Conservation (phyloP, 2,797 vertebrate genomes). For the Pangasius mekongensis region DNA sequence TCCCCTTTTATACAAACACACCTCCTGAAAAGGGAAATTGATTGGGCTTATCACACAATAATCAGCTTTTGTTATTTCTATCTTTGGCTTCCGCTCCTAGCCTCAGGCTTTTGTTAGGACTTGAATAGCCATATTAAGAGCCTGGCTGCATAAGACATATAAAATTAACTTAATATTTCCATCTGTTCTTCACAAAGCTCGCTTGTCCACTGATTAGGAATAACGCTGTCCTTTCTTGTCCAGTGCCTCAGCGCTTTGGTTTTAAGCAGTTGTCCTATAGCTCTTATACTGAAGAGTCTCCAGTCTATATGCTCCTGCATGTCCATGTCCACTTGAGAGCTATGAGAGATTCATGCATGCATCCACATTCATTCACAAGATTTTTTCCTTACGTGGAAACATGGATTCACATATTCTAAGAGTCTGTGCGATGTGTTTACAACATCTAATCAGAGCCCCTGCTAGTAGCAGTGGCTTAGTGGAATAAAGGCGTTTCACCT, state of each 20-base stretch:
- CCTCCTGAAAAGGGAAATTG: constrained; percentile 34
- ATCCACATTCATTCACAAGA: constrained; percentile 12
- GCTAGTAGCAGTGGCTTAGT: background rate
- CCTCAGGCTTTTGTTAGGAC: constrained; percentile 26
- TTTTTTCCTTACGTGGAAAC: background rate
- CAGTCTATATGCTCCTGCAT: constrained; percentile 8
- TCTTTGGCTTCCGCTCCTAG: constrained; percentile 30
- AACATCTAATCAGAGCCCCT: background rate
- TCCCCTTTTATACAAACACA: constrained; percentile 12
- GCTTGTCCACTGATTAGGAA: constrained; percentile 4
- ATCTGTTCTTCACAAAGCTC: background rate
- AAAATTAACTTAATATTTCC: constrained; percentile 29
- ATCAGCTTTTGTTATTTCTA: constrained; percentile 44
- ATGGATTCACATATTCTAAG: background rate
- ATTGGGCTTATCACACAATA: constrained; percentile 49
- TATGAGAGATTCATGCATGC: constrained; percentile 3
- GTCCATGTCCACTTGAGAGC: constrained; percentile 23
- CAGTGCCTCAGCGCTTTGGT: background rate
- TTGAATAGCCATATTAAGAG: constrained; percentile 36
- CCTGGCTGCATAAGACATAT: constrained; percentile 26
- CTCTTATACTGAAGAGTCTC: background rate
- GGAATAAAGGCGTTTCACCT: background rate
- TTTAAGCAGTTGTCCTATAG: background rate
- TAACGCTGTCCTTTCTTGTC: constrained; percentile 17
- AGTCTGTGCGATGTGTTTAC: background rate